These are phyloP conservation scores for Paradisaea rubra DNA, from an alignment of 2,113 vertebrate species.

Conservation along the genomic window DNA sequence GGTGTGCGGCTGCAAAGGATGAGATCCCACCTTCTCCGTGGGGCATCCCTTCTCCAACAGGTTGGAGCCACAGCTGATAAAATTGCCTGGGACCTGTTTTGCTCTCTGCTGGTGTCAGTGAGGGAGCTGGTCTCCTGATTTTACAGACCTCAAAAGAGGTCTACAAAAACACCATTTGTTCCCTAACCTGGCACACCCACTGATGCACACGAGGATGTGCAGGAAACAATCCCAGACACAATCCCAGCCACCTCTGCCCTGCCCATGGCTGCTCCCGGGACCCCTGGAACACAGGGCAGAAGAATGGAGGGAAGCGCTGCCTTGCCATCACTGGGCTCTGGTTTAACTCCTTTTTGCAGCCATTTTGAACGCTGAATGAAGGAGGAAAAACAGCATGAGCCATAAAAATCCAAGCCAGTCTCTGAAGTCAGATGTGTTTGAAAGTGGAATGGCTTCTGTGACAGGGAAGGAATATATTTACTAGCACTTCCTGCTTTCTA, in stretches of 20 bases:
- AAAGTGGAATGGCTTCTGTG: background rate
- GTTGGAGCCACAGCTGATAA: background rate
- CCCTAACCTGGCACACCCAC: background rate
- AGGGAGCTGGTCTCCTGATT: background rate
- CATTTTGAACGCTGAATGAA: background rate
- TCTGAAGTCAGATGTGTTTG: background rate
- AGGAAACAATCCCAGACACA: background rate
- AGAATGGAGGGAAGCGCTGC: background rate
- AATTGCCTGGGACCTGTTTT: background rate
- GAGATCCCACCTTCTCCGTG: background rate
- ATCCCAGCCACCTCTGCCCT: background rate
- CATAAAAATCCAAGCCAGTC: background rate
- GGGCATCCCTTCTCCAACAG: fast-evolving
- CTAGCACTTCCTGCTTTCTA: background rate
- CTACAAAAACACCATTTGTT: background rate
- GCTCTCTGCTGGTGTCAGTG: background rate
- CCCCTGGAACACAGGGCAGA: fast-evolving
- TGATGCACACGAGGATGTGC: background rate
- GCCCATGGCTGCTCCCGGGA: fast-evolving
- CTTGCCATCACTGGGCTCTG: background rate
- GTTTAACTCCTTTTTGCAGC: background rate
- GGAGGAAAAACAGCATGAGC: background rate
- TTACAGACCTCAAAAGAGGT: background rate
- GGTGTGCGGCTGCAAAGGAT: background rate
- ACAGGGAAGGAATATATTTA: background rate